A percentile compares a stretch with the other conserved stretches of the same genome.
Conservation (phyloP, 2,113 vertebrate genomes). For the Camelus dromedarius region DNA sequence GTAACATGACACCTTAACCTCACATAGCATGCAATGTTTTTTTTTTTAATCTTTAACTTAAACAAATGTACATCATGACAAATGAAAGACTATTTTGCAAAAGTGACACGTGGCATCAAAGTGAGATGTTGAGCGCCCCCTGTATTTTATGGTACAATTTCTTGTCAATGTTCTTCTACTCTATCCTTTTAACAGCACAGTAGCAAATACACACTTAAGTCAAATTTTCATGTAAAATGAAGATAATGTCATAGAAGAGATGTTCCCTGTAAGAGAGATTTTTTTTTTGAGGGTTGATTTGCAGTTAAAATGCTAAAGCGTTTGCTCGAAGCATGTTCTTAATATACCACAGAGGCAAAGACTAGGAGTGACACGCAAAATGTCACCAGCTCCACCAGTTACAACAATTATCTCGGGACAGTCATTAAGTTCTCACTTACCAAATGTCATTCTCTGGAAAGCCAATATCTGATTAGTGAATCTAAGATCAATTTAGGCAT, state of each 20-base stretch:
- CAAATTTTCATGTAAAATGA: conserved; percentile 56
- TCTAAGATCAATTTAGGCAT: conserved; percentile 67
- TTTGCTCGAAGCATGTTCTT: conserved; percentile 68
- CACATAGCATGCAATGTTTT: background rate
- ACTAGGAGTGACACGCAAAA: conserved; percentile 61
- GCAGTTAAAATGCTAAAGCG: conserved; percentile 69
- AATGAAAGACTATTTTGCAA: background rate
- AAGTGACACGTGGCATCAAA: background rate
- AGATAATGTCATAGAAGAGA: conserved; percentile 55
- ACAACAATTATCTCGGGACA: conserved; percentile 76
- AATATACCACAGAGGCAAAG: conserved; percentile 45
- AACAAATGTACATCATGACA: conserved; percentile 9
- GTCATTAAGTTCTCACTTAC: conserved; percentile 76
- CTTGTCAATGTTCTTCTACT: background rate
- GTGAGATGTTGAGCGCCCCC: background rate
- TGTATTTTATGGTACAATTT: background rate
- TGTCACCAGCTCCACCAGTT: conserved; percentile 72
- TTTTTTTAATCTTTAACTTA: conserved; percentile 33
- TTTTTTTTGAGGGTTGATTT: background rate
- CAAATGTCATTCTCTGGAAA: conserved; percentile 74
- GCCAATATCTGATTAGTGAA: conserved; percentile 71
- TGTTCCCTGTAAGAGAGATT: background rate
- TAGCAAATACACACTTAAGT: background rate
- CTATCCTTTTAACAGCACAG: background rate
- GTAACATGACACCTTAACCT: background rate